Evolutionary conservation across 2,113 vertebrate genomes (phyloP), one percentile per base, ranked within the genome.

Genomic region (Grantiella picta): DNA sequence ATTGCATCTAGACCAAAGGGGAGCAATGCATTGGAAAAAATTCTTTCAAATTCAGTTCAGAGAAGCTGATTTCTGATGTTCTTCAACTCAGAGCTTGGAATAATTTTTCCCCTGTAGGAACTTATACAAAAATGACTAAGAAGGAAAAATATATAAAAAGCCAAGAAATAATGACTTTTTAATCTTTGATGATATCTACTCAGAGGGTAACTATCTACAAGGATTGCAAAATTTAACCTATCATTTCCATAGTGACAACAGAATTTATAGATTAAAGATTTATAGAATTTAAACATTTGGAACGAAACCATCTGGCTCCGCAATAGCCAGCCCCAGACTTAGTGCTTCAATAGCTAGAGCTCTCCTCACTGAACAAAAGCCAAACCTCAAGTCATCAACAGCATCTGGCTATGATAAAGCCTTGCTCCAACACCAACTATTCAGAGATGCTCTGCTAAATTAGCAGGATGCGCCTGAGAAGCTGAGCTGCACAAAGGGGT

Each of bases 191-290:
- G 94, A 97, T 97, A 88, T 94, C 95, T 96, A 72, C 95, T 96
- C 90, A 93, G 94, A 96, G 93, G 86, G 93, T 95, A 95, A 96
- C 89, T 92, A 94, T 95, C 94, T 94, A 86, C 86, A 73, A 96
- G 95, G 91, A 95, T 33, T 94, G 92, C 95, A 95, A 93, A 96
- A 89, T 91, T 96, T 94, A 95, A 95, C 96, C 88, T 95, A 95
- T 96, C 94, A 91, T 96, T 96, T 96, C 90, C 92, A 90, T 59
- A 76, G 95, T 95, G 96, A 96, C 90, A 96, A 96, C 86, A 96
- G 85, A 94, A 97, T 97, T 97, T 96, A 96, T 95, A 94, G 95
- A 92, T 94, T 95, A 95, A 95, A 95, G 92, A 96, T 96, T 94
- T 96, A 97, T 95, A 96, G 91, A 94, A 95, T 92, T 96, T 86